Conservation (phyloP, 2,888 invertebrate species). For the Lepidochrysops patricia region DNA sequence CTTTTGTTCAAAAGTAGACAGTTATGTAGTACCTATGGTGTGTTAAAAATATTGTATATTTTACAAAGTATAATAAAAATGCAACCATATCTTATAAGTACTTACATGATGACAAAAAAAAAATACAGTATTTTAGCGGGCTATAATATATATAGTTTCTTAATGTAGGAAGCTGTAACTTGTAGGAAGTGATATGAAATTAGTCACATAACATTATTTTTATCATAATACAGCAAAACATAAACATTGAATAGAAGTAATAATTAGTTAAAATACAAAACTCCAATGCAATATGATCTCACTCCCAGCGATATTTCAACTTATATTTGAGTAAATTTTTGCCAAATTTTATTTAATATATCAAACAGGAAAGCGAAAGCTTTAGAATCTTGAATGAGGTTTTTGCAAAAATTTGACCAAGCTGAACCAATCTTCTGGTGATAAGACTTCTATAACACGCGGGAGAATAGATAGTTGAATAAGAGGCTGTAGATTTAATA, state of each 20-base stretch:
- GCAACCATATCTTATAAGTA: too few relatives aligned
- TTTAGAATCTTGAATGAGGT: not conserved
- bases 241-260: not conserved
- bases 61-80: too few relatives aligned
- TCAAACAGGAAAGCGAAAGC: not conserved
- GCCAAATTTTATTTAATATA: not conserved
- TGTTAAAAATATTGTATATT: too few relatives aligned
- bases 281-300: conserved; percentile 9
- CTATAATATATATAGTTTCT: not conserved
- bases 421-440: not conserved
- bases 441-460: conserved; percentile 7
- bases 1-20: too few relatives aligned
- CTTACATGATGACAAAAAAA: too few relatives aligned
- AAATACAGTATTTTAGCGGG: not conserved
- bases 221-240: not conserved
- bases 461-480: conserved; percentile 1
- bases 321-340: not conserved
- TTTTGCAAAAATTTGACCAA: not conserved
- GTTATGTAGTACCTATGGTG: too few relatives aligned
- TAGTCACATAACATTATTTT: not conserved
- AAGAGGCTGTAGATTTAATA: conserved; percentile 14
- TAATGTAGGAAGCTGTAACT: not conserved
- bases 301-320: not conserved
- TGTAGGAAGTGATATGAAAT: conserved; percentile 2
- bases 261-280: conserved; percentile 1